These are phyloP conservation scores for Spinus olivaceus DNA, from an alignment of 2,797 vertebrate genomes.

Conservation along the genomic window DNA sequence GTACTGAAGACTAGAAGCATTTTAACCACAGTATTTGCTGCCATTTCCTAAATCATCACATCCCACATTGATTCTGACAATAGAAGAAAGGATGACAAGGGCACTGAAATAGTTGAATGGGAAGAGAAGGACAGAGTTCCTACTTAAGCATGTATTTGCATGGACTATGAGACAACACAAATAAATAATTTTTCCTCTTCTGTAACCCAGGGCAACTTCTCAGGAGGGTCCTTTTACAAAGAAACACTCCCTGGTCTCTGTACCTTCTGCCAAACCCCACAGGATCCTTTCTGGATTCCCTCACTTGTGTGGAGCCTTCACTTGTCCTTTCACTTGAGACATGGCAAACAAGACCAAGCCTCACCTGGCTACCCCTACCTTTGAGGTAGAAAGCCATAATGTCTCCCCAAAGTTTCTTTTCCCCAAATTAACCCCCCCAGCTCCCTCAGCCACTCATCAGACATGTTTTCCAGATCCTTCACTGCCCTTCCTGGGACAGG, in stretches of 20 bases:
- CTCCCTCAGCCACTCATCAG: background rate
- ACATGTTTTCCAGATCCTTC: background rate
- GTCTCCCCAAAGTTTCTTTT: background rate
- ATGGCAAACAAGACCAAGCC: background rate
- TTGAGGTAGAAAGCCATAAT: background rate
- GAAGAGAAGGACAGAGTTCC: background rate
- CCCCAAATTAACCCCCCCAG: background rate
- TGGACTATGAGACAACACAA: background rate
- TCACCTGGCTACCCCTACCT: background rate
- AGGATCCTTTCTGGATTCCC: background rate
- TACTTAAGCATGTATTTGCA: slow-evolving; percentile 1
- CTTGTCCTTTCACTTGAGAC: no score
- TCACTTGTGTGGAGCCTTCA: background rate
- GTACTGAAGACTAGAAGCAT: slow-evolving; percentile 9
- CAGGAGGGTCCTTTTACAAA: background rate
- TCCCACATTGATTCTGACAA: slow-evolving; percentile 32
- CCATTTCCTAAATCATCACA: slow-evolving; percentile 51
- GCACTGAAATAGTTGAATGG: background rate
- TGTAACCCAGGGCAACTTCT: background rate
- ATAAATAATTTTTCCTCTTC: background rate
- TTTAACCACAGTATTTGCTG: slow-evolving; percentile 27
- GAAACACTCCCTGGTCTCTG: background rate
- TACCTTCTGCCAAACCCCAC: background rate
- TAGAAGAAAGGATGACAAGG: background rate
- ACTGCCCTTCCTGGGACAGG: background rate